Conservation (phyloP, 2,797 vertebrate species). For the Anas acuta region DNA sequence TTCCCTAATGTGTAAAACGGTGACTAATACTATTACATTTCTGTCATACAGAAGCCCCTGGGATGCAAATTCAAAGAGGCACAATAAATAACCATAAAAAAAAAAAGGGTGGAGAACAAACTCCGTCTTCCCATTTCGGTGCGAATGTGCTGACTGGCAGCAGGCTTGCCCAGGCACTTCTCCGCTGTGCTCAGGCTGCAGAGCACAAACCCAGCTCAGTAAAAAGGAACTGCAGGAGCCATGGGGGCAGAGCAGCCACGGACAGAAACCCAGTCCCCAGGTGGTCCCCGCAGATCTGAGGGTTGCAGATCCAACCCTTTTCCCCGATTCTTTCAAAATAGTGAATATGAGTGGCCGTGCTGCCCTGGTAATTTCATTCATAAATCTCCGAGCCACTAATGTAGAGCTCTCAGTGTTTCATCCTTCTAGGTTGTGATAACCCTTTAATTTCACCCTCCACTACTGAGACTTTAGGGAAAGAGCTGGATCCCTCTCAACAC, state of each 20-base stretch:
- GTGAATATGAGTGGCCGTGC: background rate
- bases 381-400: accelerated
- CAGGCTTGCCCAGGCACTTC: background rate
- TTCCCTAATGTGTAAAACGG: slow-evolving; percentile 29
- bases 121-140: background rate
- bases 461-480: background rate
- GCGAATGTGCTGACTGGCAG: background rate
- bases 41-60: slow-evolving; percentile 39
- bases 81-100: slow-evolving; percentile 23
- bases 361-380: background rate
- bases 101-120: background rate
- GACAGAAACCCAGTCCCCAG: too few species aligned
- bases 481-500: background rate
- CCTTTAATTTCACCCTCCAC: too few species aligned
- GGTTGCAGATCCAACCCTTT: background rate
- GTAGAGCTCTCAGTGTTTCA: background rate
- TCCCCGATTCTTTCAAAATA: background rate
- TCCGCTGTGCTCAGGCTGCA: background rate
- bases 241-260: background rate
- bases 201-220: background rate
- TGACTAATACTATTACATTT: slow-evolving; percentile 61
- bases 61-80: slow-evolving; percentile 41
- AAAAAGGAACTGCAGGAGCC: background rate
- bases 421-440: background rate
- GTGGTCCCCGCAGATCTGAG: background rate